Conservation (phyloP, 1,140 invertebrate genomes). For the Xylocopa sonorina region DNA sequence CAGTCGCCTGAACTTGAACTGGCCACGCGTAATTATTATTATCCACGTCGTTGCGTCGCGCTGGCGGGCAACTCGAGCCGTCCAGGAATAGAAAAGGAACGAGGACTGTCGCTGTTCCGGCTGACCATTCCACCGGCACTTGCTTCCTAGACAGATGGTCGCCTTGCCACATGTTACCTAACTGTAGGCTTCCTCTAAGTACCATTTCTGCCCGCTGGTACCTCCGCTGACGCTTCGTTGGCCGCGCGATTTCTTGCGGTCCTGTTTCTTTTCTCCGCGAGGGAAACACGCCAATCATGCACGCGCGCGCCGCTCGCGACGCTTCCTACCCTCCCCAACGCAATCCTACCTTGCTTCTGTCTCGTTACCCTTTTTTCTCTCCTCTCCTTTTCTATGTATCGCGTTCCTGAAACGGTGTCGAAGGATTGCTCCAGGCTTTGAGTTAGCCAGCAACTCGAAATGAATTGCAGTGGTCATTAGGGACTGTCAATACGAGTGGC, state of each 20-base stretch:
- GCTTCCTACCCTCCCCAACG: neutral
- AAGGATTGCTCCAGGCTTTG: neutral
- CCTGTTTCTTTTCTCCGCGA: neutral
- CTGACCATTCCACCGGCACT: conserved; percentile 17
- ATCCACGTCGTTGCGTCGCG: conserved; percentile 23
- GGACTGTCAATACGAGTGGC: too few species aligned
- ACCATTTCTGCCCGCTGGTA: conserved; percentile 41
- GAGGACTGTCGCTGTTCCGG: conserved; percentile 34
- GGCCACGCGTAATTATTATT: conserved; percentile 37
- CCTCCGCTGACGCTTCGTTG: neutral
- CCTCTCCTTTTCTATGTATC: neutral
- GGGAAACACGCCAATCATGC: conserved; percentile 21
- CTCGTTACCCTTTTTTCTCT: neutral
- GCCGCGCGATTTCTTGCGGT: conserved; percentile 2
- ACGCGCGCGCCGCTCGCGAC: neutral
- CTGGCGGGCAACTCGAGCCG: neutral
- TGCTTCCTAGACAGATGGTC: conserved; percentile 75
- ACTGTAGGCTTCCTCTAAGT: conserved; percentile 65
- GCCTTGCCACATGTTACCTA: conserved; percentile 72
- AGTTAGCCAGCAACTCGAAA: neutral
- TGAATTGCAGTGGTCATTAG: too few species aligned
- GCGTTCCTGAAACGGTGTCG: neutral
- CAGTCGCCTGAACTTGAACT: conserved; percentile 12
- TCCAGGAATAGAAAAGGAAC: neutral
- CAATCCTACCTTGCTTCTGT: neutral